Percentiles rank a stretch among this genome's conserved stretches.
These are phyloP conservation scores for Laterallus jamaicensis DNA, from an alignment of 2,113 vertebrate species.

Conservation along the genomic window DNA sequence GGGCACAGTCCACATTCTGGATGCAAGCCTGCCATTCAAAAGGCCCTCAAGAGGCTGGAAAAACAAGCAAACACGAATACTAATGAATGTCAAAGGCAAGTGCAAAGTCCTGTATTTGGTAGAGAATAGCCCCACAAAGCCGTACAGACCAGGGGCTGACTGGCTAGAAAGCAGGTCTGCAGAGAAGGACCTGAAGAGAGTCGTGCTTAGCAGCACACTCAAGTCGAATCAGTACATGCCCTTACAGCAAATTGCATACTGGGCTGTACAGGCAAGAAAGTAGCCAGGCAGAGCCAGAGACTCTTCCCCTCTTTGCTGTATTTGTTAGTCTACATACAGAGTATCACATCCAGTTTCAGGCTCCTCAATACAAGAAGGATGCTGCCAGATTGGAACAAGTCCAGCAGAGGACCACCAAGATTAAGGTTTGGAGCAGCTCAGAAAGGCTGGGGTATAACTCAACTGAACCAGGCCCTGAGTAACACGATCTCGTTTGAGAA, in stretches of 20 bases:
- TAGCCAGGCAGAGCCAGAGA: background rate
- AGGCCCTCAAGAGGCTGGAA: background rate
- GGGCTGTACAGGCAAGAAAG: background rate
- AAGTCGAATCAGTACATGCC: background rate
- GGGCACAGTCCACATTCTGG: background rate
- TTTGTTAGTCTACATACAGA: background rate
- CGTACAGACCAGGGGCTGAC: background rate
- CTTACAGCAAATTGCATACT: background rate
- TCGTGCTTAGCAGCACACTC: background rate
- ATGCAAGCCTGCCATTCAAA: background rate
- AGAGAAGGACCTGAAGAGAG: background rate
- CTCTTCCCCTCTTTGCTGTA: background rate
- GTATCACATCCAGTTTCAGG: background rate
- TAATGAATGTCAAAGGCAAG: background rate
- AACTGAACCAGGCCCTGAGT: background rate
- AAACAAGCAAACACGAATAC: background rate
- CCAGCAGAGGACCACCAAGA: background rate
- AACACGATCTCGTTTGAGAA: background rate
- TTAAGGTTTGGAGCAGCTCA: background rate
- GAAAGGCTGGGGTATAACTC: too few species aligned
- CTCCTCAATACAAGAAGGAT: background rate
- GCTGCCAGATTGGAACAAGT: background rate
- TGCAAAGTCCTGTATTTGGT: background rate
- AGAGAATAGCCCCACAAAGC: fast-evolving
- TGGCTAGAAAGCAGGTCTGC: background rate